These are phyloP conservation scores for Trichoplusia ni DNA, from an alignment of 1,140 invertebrate genomes.

Conservation along the genomic window DNA sequence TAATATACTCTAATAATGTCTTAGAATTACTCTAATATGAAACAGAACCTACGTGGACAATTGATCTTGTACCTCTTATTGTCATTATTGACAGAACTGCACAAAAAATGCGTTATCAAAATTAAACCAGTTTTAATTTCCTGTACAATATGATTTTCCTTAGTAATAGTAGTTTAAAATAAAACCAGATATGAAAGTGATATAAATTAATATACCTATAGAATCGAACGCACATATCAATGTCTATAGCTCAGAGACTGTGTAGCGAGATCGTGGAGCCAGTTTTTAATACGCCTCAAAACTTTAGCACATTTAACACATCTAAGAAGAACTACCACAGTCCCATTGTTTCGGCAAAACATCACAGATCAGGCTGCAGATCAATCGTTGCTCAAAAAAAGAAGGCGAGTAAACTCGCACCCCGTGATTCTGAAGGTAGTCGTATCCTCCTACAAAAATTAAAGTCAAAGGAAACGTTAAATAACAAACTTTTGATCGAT, in stretches of 20 bases:
- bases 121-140: too few species aligned
- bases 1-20: too few species aligned
- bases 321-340: constrained; percentile 28
- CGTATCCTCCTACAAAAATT: constrained; percentile 42
- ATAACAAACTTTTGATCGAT: constrained; percentile 46
- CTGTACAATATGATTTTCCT: too few species aligned
- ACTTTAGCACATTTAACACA: constrained; percentile 2
- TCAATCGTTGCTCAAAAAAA: too few species aligned
- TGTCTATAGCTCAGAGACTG: constrained; percentile 60
- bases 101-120: too few species aligned
- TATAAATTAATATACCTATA: constrained; percentile 3
- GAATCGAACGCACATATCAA: constrained; percentile 19
- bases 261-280: constrained; percentile 61
- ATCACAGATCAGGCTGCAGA: too few species aligned
- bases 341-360: constrained; percentile 38
- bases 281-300: constrained; percentile 25
- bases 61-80: too few species aligned
- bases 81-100: too few species aligned
- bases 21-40: too few species aligned
- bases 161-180: background rate
- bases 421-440: constrained; percentile 20
- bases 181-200: background rate
- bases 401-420: too few species aligned
- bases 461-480: constrained; percentile 45
- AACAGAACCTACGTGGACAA: too few species aligned